Evolutionary conservation across 2,113 vertebrate species (phyloP).

Genomic region (Hemicordylus capensis): DNA sequence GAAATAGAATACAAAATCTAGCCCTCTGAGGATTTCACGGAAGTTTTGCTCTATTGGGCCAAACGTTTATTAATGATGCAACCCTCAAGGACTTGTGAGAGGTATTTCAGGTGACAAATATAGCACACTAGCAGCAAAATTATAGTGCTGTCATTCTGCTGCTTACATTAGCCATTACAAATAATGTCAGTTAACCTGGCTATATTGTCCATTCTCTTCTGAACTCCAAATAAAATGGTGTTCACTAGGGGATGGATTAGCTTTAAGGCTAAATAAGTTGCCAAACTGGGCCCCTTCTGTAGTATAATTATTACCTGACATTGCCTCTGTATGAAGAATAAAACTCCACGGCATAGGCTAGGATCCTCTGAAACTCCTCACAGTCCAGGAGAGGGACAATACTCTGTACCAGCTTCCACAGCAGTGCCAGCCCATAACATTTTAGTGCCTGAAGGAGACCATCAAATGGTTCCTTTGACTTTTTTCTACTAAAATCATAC

Average conservation of each 20-base stretch:
- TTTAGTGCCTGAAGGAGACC: too few relatives aligned
- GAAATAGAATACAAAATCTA: slow-evolving; percentile 20
- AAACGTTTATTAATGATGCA: slow-evolving; percentile 42
- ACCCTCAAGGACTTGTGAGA: slow-evolving; percentile 34
- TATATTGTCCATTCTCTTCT: slow-evolving; percentile 18
- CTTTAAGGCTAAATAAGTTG: background rate
- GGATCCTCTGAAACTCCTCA: background rate
- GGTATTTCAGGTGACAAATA: slow-evolving; percentile 30
- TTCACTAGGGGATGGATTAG: background rate
- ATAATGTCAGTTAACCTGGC: background rate
- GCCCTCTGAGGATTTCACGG: background rate
- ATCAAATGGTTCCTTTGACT: too few relatives aligned
- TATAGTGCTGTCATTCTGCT: slow-evolving; percentile 2
- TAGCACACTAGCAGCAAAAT: slow-evolving; percentile 40
- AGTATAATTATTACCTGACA: background rate
- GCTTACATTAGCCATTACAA: slow-evolving; percentile 21
- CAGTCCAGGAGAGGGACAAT: background rate
- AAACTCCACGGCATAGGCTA: background rate
- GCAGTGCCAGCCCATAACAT: background rate
- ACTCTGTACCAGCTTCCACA: background rate
- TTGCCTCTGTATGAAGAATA: background rate
- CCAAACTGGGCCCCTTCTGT: background rate
- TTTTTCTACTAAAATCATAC: too few relatives aligned
- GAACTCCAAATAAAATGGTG: background rate
- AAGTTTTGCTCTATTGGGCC: slow-evolving; percentile 15